Evolutionary conservation across 2,797 vertebrate genomes (phyloP).

Genomic region (Pyrrhura leucotis): DNA sequence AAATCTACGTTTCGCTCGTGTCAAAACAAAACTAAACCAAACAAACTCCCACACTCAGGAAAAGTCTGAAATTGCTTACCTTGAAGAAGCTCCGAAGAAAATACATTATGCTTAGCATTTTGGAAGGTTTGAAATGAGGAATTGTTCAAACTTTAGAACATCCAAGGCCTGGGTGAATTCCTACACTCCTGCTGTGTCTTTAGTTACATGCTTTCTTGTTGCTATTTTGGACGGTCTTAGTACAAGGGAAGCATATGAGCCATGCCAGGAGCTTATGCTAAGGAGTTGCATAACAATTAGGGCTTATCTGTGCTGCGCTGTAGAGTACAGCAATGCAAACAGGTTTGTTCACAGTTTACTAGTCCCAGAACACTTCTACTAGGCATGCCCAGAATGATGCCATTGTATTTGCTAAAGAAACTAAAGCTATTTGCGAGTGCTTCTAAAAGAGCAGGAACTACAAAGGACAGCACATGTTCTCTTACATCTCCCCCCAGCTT

Average conservation of each 20-base stretch:
- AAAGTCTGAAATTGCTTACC: slow-evolving; percentile 81
- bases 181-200: slow-evolving; percentile 73
- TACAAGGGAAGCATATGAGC: slow-evolving; percentile 75
- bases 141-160: slow-evolving; percentile 57
- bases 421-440: slow-evolving; percentile 72
- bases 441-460: slow-evolving; percentile 70
- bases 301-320: slow-evolving; percentile 76
- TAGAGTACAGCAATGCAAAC: slow-evolving; percentile 77
- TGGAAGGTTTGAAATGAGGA: slow-evolving; percentile 58
- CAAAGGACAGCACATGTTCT: slow-evolving; percentile 70
- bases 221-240: slow-evolving; percentile 86
- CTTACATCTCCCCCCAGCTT: slow-evolving; percentile 42
- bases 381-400: slow-evolving; percentile 79
- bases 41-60: slow-evolving; percentile 20
- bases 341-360: slow-evolving; percentile 82
- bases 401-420: slow-evolving; percentile 75
- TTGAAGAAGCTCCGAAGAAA: slow-evolving; percentile 87
- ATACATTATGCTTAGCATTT: slow-evolving; percentile 86
- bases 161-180: slow-evolving; percentile 74
- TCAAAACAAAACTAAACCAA: slow-evolving; percentile 33
- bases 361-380: slow-evolving; percentile 72
- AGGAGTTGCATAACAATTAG: slow-evolving; percentile 82
- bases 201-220: slow-evolving; percentile 81
- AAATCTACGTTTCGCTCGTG: background rate
- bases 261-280: slow-evolving; percentile 81